A percentile compares a stretch with the other conserved stretches of the same genome.
phyloP scores from a whole-genome alignment of 2,797 vertebrate genomes.

The Rhynchonycteris naso region DNA sequence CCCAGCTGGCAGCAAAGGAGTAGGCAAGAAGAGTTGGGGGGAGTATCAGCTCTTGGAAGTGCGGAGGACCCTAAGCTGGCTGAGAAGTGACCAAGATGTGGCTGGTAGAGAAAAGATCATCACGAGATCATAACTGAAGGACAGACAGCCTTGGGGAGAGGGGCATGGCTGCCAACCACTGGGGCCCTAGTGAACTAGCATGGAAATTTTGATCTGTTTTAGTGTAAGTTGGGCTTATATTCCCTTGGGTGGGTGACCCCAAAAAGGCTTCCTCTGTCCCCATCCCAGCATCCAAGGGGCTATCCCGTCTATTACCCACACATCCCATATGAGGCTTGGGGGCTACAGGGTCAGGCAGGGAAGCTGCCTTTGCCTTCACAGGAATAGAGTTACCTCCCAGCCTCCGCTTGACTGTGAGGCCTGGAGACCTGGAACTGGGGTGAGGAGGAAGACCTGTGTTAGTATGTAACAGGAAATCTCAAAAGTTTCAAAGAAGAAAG shows the following conservation, averaged over 20 bases:
- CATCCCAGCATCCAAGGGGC: constrained; percentile 38
- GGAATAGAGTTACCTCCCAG: constrained; percentile 65
- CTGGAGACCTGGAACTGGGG: constrained; percentile 55
- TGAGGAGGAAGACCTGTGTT: constrained; percentile 64
- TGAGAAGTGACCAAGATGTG: constrained; percentile 25
- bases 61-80: constrained; percentile 58
- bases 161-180: constrained; percentile 31
- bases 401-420: constrained; percentile 23
- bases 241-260: constrained; percentile 10
- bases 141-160: not conserved
- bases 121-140: constrained; percentile 15
- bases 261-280: constrained; percentile 29
- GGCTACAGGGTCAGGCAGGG: constrained; percentile 44
- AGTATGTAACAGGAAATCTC: constrained; percentile 70
- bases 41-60: constrained; percentile 54
- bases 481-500: constrained; percentile 61
- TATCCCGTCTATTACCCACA: not conserved
- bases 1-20: constrained; percentile 47
- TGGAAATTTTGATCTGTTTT: constrained; percentile 41
- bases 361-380: constrained; percentile 59
- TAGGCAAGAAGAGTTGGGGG: constrained; percentile 43
- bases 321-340: not conserved
- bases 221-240: constrained; percentile 41
- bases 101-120: constrained; percentile 38
- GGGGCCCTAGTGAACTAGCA: not conserved